Conservation (phyloP, 2,113 vertebrate species). For the Oryzias javanicus region DNA sequence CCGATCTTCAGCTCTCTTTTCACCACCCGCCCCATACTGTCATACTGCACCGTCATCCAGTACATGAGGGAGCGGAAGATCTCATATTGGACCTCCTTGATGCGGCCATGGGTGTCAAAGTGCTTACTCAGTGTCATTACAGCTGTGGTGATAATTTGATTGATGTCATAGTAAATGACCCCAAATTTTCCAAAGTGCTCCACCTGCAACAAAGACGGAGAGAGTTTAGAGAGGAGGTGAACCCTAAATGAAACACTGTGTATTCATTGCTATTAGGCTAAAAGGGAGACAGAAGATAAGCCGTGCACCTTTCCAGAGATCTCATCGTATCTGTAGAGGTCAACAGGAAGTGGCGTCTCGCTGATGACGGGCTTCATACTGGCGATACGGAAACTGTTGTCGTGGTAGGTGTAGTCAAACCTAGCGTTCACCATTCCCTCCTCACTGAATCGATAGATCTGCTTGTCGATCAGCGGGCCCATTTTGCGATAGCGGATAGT, state of each 20-base stretch:
- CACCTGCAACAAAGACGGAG: constrained; percentile 59
- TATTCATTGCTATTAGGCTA: not conserved
- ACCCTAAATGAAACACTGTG: not conserved
- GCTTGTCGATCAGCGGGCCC: constrained; percentile 94
- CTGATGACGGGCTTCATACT: constrained; percentile 98
- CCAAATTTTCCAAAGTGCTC: constrained; percentile 99
- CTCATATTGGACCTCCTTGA: constrained; percentile 98
- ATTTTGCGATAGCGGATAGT: constrained; percentile 97
- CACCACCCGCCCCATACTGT: constrained; percentile 96
- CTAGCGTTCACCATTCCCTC: constrained; percentile 98
- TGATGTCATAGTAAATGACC: constrained; percentile 98
- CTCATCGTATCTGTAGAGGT: constrained; percentile 97
- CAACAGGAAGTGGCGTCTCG: constrained; percentile 94
- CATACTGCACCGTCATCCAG: constrained; percentile 99
- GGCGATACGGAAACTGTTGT: constrained; percentile 97
- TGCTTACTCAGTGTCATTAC: constrained; percentile 99
- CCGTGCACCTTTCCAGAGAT: constrained; percentile 89
- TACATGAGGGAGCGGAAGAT: constrained; percentile 99
- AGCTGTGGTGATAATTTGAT: constrained; percentile 98
- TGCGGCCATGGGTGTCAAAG: constrained; percentile 96
- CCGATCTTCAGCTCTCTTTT: constrained; percentile 98
- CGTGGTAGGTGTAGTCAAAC: constrained; percentile 97
- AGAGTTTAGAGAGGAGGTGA: constrained; percentile 6
- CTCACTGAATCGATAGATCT: constrained; percentile 97
- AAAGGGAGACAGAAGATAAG: not conserved